A percentile compares a stretch with the other conserved stretches of the same genome.
Evolutionary conservation across 92 coral and sea anemone species (phyloP).

Genomic region (Porites lobata): DNA sequence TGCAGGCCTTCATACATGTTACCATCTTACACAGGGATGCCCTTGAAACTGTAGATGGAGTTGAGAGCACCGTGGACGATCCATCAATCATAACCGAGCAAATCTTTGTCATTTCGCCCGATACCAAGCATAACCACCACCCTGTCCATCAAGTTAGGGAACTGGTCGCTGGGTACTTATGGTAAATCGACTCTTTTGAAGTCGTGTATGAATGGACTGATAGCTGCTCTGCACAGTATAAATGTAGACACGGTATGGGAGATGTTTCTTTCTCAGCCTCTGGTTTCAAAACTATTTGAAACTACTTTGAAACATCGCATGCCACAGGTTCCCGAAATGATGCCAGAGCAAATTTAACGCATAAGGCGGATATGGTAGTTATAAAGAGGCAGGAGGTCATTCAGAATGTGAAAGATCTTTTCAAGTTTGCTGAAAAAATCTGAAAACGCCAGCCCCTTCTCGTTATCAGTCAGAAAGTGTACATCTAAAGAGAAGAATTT

Average conservation of each 20-base stretch:
- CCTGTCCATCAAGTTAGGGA: conserved; percentile 47
- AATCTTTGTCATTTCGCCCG: conserved; percentile 55
- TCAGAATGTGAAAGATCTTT: conserved; percentile 68
- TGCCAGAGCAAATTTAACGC: conserved; percentile 45
- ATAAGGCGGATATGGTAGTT: conserved; percentile 56
- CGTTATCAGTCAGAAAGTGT: conserved; percentile 66
- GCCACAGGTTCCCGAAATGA: conserved; percentile 66
- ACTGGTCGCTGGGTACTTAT: conserved; percentile 34
- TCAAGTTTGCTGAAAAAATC: conserved; percentile 44
- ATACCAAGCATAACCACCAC: conserved; percentile 64
- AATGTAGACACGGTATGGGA: conserved; percentile 70
- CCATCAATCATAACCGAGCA: conserved; percentile 45
- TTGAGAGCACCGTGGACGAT: conserved; percentile 31
- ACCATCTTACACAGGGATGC: conserved; percentile 60
- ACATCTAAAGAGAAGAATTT: conserved; percentile 20
- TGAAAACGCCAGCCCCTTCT: conserved; percentile 43
- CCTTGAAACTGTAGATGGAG: conserved; percentile 42
- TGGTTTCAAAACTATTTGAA: conserved; percentile 64
- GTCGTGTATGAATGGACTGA: conserved; percentile 65
- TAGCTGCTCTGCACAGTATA: conserved; percentile 71
- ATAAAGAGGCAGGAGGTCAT: conserved; percentile 45
- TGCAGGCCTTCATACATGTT: conserved; percentile 52
- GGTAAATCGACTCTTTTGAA: conserved; percentile 48
- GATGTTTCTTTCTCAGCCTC: conserved; percentile 55
- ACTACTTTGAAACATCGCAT: conserved; percentile 43